These are phyloP conservation scores for Sebastes fasciatus DNA, from an alignment of 2,113 vertebrate species.

Conservation along the genomic window DNA sequence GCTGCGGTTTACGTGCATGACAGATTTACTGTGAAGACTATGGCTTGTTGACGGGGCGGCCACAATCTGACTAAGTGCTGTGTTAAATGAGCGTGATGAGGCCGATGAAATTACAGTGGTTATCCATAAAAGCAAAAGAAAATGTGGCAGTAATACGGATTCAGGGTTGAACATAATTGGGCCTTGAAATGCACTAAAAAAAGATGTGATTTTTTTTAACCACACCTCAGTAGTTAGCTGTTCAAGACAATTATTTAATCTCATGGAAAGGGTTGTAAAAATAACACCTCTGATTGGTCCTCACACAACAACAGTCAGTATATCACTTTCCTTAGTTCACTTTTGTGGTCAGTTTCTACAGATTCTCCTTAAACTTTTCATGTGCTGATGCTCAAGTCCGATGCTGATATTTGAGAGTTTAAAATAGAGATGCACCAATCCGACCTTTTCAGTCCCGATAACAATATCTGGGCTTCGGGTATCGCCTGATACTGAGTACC, in stretches of 20 bases:
- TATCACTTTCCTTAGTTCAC: neutral
- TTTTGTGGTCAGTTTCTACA: neutral
- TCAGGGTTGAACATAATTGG: slow-evolving; percentile 7
- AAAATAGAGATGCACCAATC: neutral
- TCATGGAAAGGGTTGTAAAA: neutral
- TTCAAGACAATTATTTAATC: slow-evolving; percentile 12
- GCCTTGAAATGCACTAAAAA: neutral
- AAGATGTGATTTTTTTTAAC: neutral
- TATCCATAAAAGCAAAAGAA: slow-evolving; percentile 24
- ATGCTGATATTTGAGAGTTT: neutral
- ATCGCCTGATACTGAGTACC: no score
- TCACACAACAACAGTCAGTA: neutral
- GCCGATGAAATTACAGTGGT: slow-evolving; percentile 30
- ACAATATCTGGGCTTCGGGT: neutral
- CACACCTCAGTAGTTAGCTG: neutral
- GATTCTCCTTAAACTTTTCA: neutral
- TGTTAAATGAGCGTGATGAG: slow-evolving; percentile 45
- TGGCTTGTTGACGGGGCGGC: slow-evolving; percentile 5
- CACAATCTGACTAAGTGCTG: slow-evolving; percentile 37
- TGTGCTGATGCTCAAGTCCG: no score
- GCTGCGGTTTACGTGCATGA: slow-evolving; percentile 56
- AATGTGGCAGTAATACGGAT: slow-evolving; percentile 10
- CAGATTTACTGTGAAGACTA: slow-evolving; percentile 52
- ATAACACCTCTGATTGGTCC: neutral
- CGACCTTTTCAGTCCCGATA: no score